phyloP scores from a whole-genome alignment of 2,888 invertebrate species.

The Vanessa cardui region DNA sequence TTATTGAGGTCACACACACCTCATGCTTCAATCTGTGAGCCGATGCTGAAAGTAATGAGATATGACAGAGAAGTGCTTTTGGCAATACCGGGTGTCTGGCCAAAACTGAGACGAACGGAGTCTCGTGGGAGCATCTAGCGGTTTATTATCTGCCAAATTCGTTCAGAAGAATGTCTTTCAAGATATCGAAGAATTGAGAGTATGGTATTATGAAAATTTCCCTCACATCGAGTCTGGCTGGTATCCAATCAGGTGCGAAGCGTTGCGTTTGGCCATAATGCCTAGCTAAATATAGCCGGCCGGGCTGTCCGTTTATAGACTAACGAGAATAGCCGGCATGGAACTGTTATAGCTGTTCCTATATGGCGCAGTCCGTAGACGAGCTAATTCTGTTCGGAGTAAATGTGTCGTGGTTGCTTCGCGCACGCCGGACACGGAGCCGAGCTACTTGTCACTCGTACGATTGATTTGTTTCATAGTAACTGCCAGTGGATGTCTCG shows the following conservation, averaged over 20 bases:
- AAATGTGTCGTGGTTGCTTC: conserved; percentile 18
- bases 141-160: too few species aligned
- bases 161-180: background rate
- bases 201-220: conserved; percentile 21
- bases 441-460: background rate
- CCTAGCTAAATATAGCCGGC: conserved; percentile 65
- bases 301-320: conserved; percentile 71
- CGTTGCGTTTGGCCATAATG: conserved; percentile 64
- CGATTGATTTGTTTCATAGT: conserved; percentile 3
- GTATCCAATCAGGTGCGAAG: conserved; percentile 76
- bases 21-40: too few species aligned
- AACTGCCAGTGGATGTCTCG: too few species aligned
- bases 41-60: too few species aligned
- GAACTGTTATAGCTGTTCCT: conserved; percentile 48
- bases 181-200: background rate
- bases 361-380: conserved; percentile 28
- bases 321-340: conserved; percentile 73
- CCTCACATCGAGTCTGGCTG: conserved; percentile 54
- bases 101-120: too few species aligned
- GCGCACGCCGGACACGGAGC: background rate
- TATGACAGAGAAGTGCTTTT: too few species aligned
- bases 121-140: too few species aligned
- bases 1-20: too few species aligned
- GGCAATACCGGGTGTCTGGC: too few species aligned
- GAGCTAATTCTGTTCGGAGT: conserved; percentile 30